These are phyloP conservation scores for Harpalus rufipes DNA, from an alignment of 2,888 invertebrate genomes.

Conservation along the genomic window DNA sequence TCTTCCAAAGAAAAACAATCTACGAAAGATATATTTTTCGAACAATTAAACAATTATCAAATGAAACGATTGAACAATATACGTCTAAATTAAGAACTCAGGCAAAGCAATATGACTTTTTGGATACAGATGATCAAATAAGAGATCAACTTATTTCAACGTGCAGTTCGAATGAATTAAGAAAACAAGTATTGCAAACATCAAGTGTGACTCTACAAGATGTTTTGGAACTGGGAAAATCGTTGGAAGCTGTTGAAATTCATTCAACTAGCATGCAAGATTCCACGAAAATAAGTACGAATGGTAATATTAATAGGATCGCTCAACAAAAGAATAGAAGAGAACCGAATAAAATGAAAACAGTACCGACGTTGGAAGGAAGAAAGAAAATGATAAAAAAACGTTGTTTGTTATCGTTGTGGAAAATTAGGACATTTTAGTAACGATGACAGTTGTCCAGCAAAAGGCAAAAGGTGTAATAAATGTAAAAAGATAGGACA, in stretches of 20 bases:
- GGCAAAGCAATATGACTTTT: no score
- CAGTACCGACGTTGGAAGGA: background rate
- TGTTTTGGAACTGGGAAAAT: background rate
- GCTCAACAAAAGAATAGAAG: background rate
- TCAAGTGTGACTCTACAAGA: background rate
- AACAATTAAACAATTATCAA: no score
- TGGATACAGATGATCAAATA: no score
- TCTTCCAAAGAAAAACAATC: no score
- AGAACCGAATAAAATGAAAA: background rate
- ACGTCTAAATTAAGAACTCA: no score
- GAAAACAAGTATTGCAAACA: background rate
- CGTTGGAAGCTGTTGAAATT: background rate
- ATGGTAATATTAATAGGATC: no score
- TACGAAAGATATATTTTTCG: no score
- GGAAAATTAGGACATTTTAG: slow-evolving; percentile 67
- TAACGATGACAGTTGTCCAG: slow-evolving; percentile 69
- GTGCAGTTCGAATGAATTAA: background rate
- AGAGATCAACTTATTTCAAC: background rate
- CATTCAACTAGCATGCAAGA: background rate
- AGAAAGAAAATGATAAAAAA: background rate
- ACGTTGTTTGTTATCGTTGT: slow-evolving; percentile 42
- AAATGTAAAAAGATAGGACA: slow-evolving; percentile 69
- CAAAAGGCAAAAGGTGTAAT: slow-evolving; percentile 68
- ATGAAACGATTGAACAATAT: no score
- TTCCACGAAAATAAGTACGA: no score